Evolutionary conservation across 2,888 invertebrate species (phyloP).

Genomic region (Augiades crinisus): DNA sequence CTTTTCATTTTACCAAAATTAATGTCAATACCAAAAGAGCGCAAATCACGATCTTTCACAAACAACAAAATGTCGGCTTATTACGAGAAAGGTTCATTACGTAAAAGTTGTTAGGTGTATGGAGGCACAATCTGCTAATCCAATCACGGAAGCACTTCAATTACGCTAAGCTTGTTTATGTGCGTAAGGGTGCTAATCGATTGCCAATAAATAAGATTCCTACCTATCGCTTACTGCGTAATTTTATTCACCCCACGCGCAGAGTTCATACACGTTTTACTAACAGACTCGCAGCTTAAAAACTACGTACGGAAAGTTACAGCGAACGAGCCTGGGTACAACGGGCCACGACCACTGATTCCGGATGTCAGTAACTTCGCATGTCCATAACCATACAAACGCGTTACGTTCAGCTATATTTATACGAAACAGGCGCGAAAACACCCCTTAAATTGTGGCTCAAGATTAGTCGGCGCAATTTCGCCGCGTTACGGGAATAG

Average conservation of each 20-base stretch:
- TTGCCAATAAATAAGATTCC: slow-evolving; percentile 62
- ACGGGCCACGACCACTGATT: slow-evolving; percentile 13
- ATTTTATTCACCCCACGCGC: slow-evolving; percentile 36
- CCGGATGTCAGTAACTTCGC: slow-evolving; percentile 32
- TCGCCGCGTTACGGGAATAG: slow-evolving; percentile 68
- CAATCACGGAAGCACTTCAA: slow-evolving; percentile 67
- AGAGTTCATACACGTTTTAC: slow-evolving; percentile 8
- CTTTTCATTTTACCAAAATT: too few species aligned
- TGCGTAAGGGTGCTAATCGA: slow-evolving; percentile 64
- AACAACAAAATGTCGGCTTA: background rate
- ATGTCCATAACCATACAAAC: slow-evolving; percentile 42
- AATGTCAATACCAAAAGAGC: too few species aligned
- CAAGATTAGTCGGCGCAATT: slow-evolving; percentile 74
- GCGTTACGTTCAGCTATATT: slow-evolving; percentile 62
- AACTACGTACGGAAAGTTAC: background rate
- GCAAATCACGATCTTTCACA: background rate
- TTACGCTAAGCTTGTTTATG: slow-evolving; percentile 61
- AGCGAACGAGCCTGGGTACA: background rate
- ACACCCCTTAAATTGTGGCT: slow-evolving; percentile 69
- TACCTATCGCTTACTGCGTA: slow-evolving; percentile 49
- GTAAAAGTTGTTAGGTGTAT: slow-evolving; percentile 33
- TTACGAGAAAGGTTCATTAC: slow-evolving; percentile 26
- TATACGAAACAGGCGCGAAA: slow-evolving; percentile 66
- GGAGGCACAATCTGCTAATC: slow-evolving; percentile 49
- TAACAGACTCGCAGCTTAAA: background rate